A percentile compares a stretch with the other conserved stretches of the same genome.
These are phyloP conservation scores for Pecten maximus DNA, from an alignment of 2,888 invertebrate genomes.

Conservation along the genomic window DNA sequence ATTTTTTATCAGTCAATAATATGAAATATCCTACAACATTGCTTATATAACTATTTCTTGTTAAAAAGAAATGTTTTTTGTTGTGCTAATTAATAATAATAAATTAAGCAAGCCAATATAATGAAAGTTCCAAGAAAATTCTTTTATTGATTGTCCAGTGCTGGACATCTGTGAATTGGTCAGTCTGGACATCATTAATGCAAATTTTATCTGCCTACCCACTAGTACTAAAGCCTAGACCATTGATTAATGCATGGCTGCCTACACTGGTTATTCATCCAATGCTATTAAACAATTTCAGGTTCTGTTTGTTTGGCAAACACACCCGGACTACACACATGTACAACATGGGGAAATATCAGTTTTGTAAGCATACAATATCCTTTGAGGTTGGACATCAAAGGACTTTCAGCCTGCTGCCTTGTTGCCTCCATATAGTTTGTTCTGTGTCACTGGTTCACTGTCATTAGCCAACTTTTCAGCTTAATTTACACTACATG, in stretches of 20 bases:
- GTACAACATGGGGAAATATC: conserved; percentile 25
- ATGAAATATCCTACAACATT: too few species aligned
- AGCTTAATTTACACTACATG: conserved; percentile 30
- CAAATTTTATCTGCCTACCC: not conserved
- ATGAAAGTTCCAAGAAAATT: too few species aligned
- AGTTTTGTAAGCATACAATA: conserved; percentile 4
- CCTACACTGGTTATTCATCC: not conserved
- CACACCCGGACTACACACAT: conserved; percentile 9
- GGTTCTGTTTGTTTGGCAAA: conserved; percentile 29
- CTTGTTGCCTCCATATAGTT: not conserved
- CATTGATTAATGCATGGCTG: conserved; percentile 13
- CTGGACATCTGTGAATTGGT: conserved; percentile 18
- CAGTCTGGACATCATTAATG: not conserved
- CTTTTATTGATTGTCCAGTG: not conserved
- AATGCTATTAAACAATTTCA: conserved; percentile 27
- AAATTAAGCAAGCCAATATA: too few species aligned
- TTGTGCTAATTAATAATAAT: too few species aligned
- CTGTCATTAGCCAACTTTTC: conserved; percentile 30
- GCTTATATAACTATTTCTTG: too few species aligned
- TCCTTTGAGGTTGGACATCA: conserved; percentile 35
- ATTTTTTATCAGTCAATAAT: too few species aligned
- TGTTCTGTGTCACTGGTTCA: not conserved
- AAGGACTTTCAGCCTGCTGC: not conserved
- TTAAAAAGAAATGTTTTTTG: too few species aligned
- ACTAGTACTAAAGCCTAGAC: not conserved